phyloP scores from a whole-genome alignment of 2,797 vertebrate genomes.

The Neosilurus mollespiculum region DNA sequence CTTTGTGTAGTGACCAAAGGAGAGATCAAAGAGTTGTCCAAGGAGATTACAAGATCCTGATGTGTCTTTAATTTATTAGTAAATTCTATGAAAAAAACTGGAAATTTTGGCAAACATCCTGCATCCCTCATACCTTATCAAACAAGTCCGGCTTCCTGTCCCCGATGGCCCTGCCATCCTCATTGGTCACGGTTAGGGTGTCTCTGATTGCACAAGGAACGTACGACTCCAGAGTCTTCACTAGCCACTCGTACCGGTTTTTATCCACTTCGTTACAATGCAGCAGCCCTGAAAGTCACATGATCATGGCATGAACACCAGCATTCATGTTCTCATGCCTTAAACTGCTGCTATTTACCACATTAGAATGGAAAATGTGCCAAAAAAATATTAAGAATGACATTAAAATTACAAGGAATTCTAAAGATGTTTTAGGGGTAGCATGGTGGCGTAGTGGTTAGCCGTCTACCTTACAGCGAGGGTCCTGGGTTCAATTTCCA shows the following conservation, averaged over 20 bases:
- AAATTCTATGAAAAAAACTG: not conserved
- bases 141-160: constrained; percentile 60
- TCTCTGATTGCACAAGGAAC: constrained; percentile 75
- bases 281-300: constrained; percentile 73
- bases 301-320: constrained; percentile 6
- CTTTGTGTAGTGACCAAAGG: too few relatives aligned
- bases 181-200: constrained; percentile 73
- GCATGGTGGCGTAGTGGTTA: too few relatives aligned
- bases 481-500: too few relatives aligned
- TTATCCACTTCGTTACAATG: constrained; percentile 88
- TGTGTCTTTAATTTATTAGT: too few relatives aligned
- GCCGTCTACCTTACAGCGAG: too few relatives aligned
- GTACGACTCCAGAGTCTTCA: constrained; percentile 89
- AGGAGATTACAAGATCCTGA: too few relatives aligned
- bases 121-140: constrained; percentile 70
- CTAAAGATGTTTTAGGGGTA: not conserved
- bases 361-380: not conserved
- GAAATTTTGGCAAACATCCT: not conserved
- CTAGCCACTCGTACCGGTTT: constrained; percentile 80
- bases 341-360: not conserved
- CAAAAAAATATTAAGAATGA: not conserved
- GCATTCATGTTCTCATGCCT: not conserved
- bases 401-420: not conserved
- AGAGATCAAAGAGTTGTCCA: too few relatives aligned
- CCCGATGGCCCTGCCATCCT: constrained; percentile 84